Evolutionary conservation across 1,140 invertebrate species (phyloP), one percentile per base, ranked within the genome.

Genomic region (Drosophila kohkoa): DNA sequence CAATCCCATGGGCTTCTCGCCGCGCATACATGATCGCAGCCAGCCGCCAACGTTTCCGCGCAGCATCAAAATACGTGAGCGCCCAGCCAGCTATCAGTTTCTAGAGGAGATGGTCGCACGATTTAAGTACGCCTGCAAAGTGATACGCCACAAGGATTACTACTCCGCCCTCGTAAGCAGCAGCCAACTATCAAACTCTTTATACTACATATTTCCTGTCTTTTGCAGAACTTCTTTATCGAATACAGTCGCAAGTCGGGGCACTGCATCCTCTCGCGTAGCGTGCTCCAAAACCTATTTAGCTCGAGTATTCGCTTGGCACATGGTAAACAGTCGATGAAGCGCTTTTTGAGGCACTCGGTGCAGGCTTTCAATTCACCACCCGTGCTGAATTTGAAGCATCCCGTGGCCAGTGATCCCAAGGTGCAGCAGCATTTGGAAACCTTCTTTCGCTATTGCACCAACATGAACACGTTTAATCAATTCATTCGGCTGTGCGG

Each of bases 1-100:
- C 3, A 95, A 95, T 79, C 94, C 94, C 0, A 95, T 98, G 94
- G 98, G 98, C 1, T 99, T 99, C 93, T 98, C 99, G 91, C 98
- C 98, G 16, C 95, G 98, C 91, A 96, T 99, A 38, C 99, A 99
- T 93, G 98, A 99, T 93, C 95, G 98, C 75, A 94, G 99, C 32
- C 93, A 99, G 30, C 98, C 98, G 43, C 98, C 98, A 1, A 99
- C 98, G n/a, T 99, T 99, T 94, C 99, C 99, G 7, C 94, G 98
- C 1, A 99, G 99, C 93, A 98, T 98, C 1, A 96, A 97, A 93
- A 98, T 99, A 79, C 97, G 97, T 77, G 96, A 96, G 52, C 94
- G 97, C 43, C 92, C 94, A 35, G 97, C 98, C 82, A 96, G 98
- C 30, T 93, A 98, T 70, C 94, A 95, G 79, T 99, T 99, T 93